Evolutionary conservation across 2,113 vertebrate species (phyloP).

Genomic region (Hemiprocne comata): DNA sequence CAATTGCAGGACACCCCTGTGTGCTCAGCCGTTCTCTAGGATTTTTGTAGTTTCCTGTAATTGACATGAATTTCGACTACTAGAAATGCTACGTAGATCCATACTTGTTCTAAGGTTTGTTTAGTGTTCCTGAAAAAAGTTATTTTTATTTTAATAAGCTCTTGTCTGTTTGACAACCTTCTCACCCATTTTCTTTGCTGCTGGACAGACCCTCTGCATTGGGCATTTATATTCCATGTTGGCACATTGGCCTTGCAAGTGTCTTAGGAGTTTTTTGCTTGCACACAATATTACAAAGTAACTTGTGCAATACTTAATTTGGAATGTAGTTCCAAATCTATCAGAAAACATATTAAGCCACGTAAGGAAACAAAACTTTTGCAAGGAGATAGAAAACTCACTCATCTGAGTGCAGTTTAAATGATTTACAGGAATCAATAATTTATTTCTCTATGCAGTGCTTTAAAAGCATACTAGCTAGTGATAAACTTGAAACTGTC

Average conservation of each 20-base stretch:
- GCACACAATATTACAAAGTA: neutral
- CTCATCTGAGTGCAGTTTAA: neutral
- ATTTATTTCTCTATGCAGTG: neutral
- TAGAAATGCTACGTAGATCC: neutral
- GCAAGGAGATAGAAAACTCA: neutral
- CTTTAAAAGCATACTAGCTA: neutral
- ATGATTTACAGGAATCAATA: neutral
- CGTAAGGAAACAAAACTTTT: neutral
- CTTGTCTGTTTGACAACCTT: neutral
- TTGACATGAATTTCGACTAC: neutral
- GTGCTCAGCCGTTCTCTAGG: neutral
- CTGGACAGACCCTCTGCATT: neutral
- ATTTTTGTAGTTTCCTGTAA: neutral
- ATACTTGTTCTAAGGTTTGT: neutral
- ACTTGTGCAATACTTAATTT: neutral
- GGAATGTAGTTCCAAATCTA: neutral
- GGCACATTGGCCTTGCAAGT: neutral
- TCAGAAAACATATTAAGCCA: neutral
- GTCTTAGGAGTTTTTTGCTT: neutral
- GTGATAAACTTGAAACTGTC: neutral
- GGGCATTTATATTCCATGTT: neutral
- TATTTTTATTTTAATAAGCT: fast-evolving
- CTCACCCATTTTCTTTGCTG: neutral
- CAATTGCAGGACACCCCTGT: neutral
- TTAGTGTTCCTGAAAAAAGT: neutral